phyloP scores from a whole-genome alignment of 1,140 invertebrate genomes.

The Drosophila insularis region DNA sequence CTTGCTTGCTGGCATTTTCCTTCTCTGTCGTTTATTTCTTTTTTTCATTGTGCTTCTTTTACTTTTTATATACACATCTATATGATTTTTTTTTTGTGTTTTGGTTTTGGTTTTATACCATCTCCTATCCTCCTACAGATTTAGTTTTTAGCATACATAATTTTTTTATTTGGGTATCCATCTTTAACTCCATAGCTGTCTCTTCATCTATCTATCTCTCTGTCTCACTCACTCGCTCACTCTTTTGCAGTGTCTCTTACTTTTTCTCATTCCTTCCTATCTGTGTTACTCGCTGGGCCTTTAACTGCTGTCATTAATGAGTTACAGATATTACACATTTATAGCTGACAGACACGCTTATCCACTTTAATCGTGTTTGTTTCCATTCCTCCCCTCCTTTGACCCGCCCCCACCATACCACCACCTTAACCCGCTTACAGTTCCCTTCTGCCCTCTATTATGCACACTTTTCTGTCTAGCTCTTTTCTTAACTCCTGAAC shows the following conservation, averaged over 20 bases:
- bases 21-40: constrained; percentile 27
- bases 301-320: constrained; percentile 77
- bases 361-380: constrained; percentile 75
- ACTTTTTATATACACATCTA: background rate
- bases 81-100: constrained; percentile 2
- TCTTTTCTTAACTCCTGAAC: constrained; percentile 19
- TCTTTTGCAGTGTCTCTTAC: background rate
- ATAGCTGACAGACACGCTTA: constrained; percentile 77
- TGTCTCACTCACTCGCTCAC: background rate
- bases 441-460: background rate
- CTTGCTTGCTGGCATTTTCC: background rate
- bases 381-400: background rate
- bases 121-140: constrained; percentile 28
- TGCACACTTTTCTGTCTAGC: constrained; percentile 25
- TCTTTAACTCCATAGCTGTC: constrained; percentile 9
- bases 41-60: constrained; percentile 19
- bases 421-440: background rate
- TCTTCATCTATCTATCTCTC: constrained; percentile 1
- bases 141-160: constrained; percentile 30
- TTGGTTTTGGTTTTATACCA: background rate
- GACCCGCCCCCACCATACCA: background rate
- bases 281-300: constrained; percentile 30
- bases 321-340: constrained; percentile 81
- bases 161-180: constrained; percentile 14
- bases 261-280: background rate